Conservation (phyloP, 1,140 invertebrate species). For the Caenorhabditis inopinata region DNA sequence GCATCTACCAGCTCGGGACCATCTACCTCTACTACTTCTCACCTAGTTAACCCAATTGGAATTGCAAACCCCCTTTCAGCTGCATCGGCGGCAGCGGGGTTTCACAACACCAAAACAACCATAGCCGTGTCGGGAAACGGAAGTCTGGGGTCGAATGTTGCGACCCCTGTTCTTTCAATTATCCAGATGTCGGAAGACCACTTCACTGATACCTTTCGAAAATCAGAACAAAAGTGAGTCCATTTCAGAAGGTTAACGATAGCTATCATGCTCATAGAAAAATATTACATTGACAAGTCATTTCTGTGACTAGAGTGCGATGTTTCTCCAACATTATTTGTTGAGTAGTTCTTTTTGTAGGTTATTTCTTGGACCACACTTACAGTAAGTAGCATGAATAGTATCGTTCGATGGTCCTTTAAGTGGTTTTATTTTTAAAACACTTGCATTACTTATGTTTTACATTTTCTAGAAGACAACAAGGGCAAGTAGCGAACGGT, state of each 20-base stretch:
- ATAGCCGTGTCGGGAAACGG: constrained; percentile 21
- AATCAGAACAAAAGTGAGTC: constrained; percentile 4
- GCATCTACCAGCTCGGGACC: neutral
- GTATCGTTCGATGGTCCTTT: constrained; percentile 6
- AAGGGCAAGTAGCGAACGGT: neutral
- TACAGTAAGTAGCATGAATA: constrained; percentile 5
- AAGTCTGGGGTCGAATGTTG: constrained; percentile 30
- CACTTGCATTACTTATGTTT: neutral
- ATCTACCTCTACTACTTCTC: neutral
- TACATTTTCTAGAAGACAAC: neutral
- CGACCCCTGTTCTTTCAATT: constrained; percentile 25
- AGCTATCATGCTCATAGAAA: neutral
- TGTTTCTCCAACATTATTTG: too few species aligned
- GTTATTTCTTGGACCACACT: neutral
- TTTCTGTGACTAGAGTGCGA: too few species aligned
- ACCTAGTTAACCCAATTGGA: neutral
- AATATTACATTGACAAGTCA: too few species aligned
- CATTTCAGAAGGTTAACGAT: neutral
- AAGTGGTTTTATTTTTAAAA: neutral
- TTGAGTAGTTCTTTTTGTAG: constrained; percentile 4
- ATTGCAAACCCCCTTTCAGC: neutral
- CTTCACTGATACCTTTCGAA: neutral
- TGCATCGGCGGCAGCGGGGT: neutral
- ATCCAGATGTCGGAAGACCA: constrained; percentile 29
- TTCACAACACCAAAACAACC: neutral